Percentiles rank a stretch among this genome's conserved stretches.
phyloP scores from a whole-genome alignment of 2,797 vertebrate species.

The Loriculus beryllinus region DNA sequence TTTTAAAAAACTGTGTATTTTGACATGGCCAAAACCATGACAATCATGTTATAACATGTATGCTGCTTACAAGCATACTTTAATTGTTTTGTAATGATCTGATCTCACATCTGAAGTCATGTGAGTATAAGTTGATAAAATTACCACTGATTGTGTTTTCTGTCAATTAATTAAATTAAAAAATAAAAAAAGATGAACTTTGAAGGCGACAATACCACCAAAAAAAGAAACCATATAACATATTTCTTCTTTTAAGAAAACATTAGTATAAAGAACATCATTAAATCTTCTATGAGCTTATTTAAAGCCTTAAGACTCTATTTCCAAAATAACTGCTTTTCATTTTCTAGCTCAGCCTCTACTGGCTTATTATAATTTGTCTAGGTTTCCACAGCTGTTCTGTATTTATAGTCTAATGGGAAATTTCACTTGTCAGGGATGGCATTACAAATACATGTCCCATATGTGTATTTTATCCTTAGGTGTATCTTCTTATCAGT shows the following conservation, averaged over 20 bases:
- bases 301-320: background rate
- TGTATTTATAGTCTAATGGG: constrained; percentile 43
- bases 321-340: constrained; percentile 10
- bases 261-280: background rate
- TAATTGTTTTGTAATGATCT: background rate
- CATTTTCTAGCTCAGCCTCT: background rate
- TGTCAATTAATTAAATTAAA: background rate
- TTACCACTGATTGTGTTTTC: background rate
- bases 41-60: background rate
- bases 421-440: constrained; percentile 48
- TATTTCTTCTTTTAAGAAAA: background rate
- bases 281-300: background rate
- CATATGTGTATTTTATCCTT: constrained; percentile 24
- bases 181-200: background rate
- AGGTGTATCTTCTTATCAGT: background rate
- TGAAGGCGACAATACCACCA: background rate
- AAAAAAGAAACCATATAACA: background rate
- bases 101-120: background rate
- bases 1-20: background rate
- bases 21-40: background rate
- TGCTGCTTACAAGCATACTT: background rate
- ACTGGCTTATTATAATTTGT: background rate
- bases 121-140: background rate
- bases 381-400: constrained; percentile 44
- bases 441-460: constrained; percentile 40